Evolutionary conservation across 1,140 invertebrate genomes (phyloP).

Genomic region (Drosophila yakuba): DNA sequence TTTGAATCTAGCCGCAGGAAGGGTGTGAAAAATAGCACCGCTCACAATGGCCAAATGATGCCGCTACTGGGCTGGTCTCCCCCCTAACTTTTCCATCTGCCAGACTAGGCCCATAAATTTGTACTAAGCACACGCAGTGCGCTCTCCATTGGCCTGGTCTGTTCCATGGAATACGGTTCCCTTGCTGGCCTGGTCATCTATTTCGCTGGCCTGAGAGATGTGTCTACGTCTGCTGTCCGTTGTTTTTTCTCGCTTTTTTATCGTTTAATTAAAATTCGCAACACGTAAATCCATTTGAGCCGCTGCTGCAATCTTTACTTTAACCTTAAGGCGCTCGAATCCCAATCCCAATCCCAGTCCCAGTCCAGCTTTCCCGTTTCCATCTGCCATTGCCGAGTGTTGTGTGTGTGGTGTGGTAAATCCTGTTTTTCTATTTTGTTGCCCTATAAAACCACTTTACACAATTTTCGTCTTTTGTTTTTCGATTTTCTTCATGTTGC

Average conservation of each 20-base stretch:
- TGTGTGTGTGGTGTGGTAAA: slow-evolving; percentile 74
- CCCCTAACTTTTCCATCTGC: slow-evolving; percentile 13
- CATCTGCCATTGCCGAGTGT: slow-evolving; percentile 22
- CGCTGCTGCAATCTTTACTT: slow-evolving; percentile 83
- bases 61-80: slow-evolving; percentile 42
- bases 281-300: slow-evolving; percentile 83
- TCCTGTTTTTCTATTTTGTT: slow-evolving; percentile 83
- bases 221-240: slow-evolving; percentile 60
- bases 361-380: slow-evolving; percentile 17
- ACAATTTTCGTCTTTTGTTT: slow-evolving; percentile 84
- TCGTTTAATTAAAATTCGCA: slow-evolving; percentile 84
- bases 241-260: slow-evolving; percentile 60
- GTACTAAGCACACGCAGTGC: slow-evolving; percentile 79
- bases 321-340: slow-evolving; percentile 74
- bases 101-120: slow-evolving; percentile 70
- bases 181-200: slow-evolving; percentile 41
- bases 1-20: background rate
- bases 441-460: slow-evolving; percentile 82
- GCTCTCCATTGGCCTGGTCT: slow-evolving; percentile 48
- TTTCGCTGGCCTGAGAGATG: slow-evolving; percentile 44
- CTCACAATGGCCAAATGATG: slow-evolving; percentile 64
- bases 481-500: slow-evolving; percentile 73
- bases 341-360: slow-evolving; percentile 44
- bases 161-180: background rate
- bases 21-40: slow-evolving; percentile 20